A percentile compares a stretch with the other conserved stretches of the same genome.
Conservation (phyloP, 2,113 vertebrate species). For the Rhineura floridana region DNA sequence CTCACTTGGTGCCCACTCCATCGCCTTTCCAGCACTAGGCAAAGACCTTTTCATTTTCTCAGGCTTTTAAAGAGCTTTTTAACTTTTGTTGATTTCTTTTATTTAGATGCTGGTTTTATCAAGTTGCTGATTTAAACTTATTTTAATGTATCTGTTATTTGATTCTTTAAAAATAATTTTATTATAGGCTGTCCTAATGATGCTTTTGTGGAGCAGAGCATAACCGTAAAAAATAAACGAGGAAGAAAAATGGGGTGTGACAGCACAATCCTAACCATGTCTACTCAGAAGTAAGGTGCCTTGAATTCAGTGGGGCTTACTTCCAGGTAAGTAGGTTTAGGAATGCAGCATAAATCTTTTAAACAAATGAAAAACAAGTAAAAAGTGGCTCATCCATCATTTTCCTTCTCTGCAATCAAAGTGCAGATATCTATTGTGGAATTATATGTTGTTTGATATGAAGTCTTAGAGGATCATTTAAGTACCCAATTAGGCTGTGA, state of each 20-base stretch:
- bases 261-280: no score
- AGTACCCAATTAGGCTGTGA: conserved; percentile 62
- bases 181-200: not conserved
- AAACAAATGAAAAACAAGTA: no score
- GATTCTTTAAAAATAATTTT: not conserved
- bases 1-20: not conserved
- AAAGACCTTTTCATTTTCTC: not conserved
- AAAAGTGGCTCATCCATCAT: no score
- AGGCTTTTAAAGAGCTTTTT: not conserved
- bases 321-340: no score
- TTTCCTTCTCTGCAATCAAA: not conserved
- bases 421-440: not conserved
- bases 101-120: not conserved
- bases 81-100: not conserved
- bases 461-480: conserved; percentile 63
- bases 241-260: not conserved
- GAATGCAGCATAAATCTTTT: no score
- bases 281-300: no score
- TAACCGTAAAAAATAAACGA: not conserved
- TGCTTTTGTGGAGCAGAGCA: not conserved
- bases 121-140: not conserved
- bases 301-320: no score
- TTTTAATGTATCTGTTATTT: not conserved
- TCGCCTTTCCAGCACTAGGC: not conserved
- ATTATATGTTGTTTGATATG: conserved; percentile 57